Evolutionary conservation across 2,797 vertebrate genomes (phyloP).

Genomic region (Limosa lapponica): DNA sequence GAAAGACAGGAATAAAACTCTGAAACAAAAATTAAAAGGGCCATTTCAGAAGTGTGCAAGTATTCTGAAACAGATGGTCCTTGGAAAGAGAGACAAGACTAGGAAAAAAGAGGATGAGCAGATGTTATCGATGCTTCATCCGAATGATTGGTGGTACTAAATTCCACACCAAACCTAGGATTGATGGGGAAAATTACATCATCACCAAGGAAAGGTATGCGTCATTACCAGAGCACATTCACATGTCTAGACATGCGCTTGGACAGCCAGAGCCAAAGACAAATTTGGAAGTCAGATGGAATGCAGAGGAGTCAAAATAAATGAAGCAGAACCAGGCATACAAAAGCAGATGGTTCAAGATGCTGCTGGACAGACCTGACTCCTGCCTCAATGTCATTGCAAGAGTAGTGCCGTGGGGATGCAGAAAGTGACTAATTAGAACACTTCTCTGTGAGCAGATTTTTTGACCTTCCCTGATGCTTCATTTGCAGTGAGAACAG

Average conservation of each 20-base stretch:
- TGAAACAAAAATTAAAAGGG: neutral
- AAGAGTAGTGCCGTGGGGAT: neutral
- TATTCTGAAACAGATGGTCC: slow-evolving; percentile 39
- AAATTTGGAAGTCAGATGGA: slow-evolving; percentile 51
- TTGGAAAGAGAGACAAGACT: neutral
- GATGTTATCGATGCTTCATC: slow-evolving; percentile 28
- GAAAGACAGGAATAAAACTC: neutral
- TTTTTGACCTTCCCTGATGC: neutral
- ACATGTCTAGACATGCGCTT: slow-evolving; percentile 1
- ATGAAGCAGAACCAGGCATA: slow-evolving; percentile 43
- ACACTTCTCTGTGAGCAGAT: neutral
- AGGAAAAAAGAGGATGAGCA: slow-evolving; percentile 15
- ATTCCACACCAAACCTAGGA: slow-evolving; percentile 30
- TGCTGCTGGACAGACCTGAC: slow-evolving; percentile 54
- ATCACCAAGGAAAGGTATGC: neutral
- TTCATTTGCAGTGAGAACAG: neutral
- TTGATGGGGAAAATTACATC: slow-evolving; percentile 13
- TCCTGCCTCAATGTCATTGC: slow-evolving; percentile 29
- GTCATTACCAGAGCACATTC: neutral
- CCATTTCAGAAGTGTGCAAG: neutral
- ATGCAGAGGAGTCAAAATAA: slow-evolving; percentile 51
- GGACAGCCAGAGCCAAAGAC: neutral
- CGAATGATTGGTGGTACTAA: slow-evolving; percentile 11
- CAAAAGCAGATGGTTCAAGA: slow-evolving; percentile 35
- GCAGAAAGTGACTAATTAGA: neutral